These are phyloP conservation scores for Phrynocephalus vlangalii DNA, from an alignment of 2,797 vertebrate species.

Conservation along the genomic window DNA sequence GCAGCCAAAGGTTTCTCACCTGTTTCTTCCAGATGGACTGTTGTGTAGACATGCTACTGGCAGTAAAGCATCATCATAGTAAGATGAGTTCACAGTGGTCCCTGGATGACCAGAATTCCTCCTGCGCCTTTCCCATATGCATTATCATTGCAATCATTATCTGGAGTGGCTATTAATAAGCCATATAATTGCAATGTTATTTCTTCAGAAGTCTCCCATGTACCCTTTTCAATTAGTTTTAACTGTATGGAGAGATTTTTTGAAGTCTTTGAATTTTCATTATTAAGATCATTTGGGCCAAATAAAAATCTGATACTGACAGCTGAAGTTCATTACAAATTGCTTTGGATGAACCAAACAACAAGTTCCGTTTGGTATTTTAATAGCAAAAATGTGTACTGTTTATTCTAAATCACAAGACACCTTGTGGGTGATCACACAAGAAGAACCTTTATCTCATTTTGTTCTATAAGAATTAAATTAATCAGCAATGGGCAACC, in stretches of 20 bases:
- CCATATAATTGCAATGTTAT: conserved; percentile 20
- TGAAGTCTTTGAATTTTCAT: conserved; percentile 16
- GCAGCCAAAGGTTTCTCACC: background rate
- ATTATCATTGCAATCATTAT: conserved; percentile 24
- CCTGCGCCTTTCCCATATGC: background rate
- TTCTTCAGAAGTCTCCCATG: conserved; percentile 15
- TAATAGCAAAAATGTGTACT: background rate
- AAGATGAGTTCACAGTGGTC: conserved; percentile 1
- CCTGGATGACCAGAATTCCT: conserved; percentile 11
- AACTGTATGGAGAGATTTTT: conserved; percentile 31
- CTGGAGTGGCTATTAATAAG: conserved; percentile 31
- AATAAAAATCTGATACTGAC: conserved; percentile 16
- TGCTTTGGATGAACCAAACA: conserved; percentile 23
- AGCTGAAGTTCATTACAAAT: conserved; percentile 16
- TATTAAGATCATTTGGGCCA: conserved; percentile 36
- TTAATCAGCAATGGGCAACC: background rate
- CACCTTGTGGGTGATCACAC: background rate
- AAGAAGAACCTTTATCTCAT: background rate
- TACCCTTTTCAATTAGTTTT: conserved; percentile 10
- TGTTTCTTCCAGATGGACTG: background rate
- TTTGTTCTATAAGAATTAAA: background rate
- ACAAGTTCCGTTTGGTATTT: background rate
- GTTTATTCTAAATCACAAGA: background rate
- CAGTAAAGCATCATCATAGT: background rate
- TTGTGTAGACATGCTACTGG: conserved; percentile 6